Conservation (phyloP, 2,113 vertebrate species). For the Sorex araneus region DNA sequence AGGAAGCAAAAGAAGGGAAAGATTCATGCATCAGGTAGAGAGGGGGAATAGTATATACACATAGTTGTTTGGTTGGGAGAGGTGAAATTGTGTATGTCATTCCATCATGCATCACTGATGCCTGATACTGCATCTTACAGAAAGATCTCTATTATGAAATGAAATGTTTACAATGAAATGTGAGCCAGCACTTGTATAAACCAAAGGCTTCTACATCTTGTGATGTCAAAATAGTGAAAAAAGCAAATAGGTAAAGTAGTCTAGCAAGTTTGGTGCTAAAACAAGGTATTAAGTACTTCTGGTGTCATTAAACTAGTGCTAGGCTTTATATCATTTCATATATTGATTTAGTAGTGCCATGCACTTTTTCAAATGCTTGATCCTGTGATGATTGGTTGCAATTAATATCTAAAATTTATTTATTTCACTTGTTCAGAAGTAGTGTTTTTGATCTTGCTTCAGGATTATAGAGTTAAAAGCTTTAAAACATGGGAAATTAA, state of each 20-base stretch:
- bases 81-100: fast-evolving
- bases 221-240: background rate
- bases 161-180: background rate
- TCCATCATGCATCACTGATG: background rate
- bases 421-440: conserved; percentile 46
- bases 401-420: conserved; percentile 52
- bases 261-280: background rate
- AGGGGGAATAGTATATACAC: background rate
- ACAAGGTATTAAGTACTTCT: conserved; percentile 34
- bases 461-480: conserved; percentile 51
- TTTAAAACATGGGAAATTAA: conserved; percentile 60
- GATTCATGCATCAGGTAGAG: background rate
- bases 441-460: conserved; percentile 44
- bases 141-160: background rate
- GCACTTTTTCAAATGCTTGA: conserved; percentile 21
- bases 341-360: conserved; percentile 9
- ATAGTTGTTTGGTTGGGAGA: background rate
- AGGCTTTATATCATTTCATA: conserved; percentile 49
- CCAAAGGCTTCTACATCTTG: background rate
- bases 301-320: conserved; percentile 18
- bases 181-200: conserved; percentile 34
- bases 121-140: background rate
- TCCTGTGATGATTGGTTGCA: conserved; percentile 18
- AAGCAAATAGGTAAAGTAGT: background rate
- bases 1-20: background rate